Evolutionary conservation across 1,140 invertebrate species (phyloP), one percentile per base, ranked within the genome.

Genomic region (Drosophila arizonae): DNA sequence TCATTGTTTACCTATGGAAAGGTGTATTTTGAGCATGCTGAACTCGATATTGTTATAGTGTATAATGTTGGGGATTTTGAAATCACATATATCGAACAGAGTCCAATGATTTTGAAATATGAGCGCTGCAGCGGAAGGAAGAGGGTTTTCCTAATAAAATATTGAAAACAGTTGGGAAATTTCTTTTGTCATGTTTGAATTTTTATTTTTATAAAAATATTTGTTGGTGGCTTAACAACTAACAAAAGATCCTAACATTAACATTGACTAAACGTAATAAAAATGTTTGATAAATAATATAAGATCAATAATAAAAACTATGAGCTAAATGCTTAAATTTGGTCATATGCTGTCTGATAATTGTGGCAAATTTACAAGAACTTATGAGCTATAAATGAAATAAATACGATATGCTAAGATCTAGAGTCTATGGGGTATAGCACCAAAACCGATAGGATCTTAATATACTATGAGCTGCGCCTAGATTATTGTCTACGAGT

Each of bases 381-480:
- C 70, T 80, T 82, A 76, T 41, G 11, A 26, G 33, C 62, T 64
- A 77, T 13, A 45, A 66, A 56, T 82, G 24, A 26, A 63, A 61
- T 41, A 39, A 48, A 73, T 76, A 72, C 64, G 48, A 36, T 54
- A 74, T 46, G 4, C 15, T 69, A 48, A 48, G 24, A 41, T 9
- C 10, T 46, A 48, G 11, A 41, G 15, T 54, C 21, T 50, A 13
- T n/a, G 30, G 30, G 11, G 9, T 65, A 73, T 82, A 88, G 84
- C 82, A 87, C 82, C 82, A 77, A 82, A 88, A 87, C 84, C 82
- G 79, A 82, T 51, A 71, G 73, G 77, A 87, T 55, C 77, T 78
- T 72, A 78, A 50, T n/a, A 46, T 45, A 30, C 61, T 71, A 71
- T 72, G 57, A 76, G 56, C 50, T 28, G 26, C 30, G 36, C 43